A percentile compares a stretch with the other conserved stretches of the same genome.
Conservation (phyloP, 2,888 invertebrate species). For the Synergus laeviventris region DNA sequence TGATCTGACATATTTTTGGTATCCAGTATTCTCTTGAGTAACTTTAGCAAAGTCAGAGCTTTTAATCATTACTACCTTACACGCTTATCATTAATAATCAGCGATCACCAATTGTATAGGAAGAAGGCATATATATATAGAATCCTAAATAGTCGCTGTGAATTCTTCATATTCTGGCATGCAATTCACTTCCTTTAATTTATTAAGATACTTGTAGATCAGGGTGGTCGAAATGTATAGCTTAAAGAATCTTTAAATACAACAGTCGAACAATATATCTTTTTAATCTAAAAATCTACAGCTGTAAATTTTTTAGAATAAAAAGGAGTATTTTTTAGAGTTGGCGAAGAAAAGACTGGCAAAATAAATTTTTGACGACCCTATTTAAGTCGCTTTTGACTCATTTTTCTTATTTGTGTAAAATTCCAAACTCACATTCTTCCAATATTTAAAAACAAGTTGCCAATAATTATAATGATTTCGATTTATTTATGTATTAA, state of each 20-base stretch:
- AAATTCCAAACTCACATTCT: neutral
- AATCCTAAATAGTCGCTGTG: neutral
- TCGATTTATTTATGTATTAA: neutral
- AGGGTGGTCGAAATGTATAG: neutral
- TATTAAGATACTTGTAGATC: neutral
- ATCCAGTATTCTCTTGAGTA: slow-evolving; percentile 69
- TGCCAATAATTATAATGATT: neutral
- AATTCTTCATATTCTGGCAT: slow-evolving; percentile 31
- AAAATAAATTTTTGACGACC: neutral
- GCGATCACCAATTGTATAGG: slow-evolving; percentile 44
- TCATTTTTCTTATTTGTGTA: neutral
- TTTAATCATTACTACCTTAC: slow-evolving; percentile 55
- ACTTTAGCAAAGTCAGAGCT: slow-evolving; percentile 61
- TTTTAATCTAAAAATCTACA: too few relatives aligned
- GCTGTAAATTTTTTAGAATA: too few relatives aligned
- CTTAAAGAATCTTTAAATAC: neutral
- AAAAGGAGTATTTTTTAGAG: neutral
- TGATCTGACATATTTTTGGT: slow-evolving; percentile 46
- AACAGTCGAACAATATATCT: too few relatives aligned
- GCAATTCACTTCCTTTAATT: neutral
- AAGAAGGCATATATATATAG: neutral
- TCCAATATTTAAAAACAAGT: neutral
- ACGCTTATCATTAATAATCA: slow-evolving; percentile 60
- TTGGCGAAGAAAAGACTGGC: neutral
- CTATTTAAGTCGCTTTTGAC: neutral